phyloP scores from a whole-genome alignment of 2,888 invertebrate species.

The Dolichopus griseipennis region DNA sequence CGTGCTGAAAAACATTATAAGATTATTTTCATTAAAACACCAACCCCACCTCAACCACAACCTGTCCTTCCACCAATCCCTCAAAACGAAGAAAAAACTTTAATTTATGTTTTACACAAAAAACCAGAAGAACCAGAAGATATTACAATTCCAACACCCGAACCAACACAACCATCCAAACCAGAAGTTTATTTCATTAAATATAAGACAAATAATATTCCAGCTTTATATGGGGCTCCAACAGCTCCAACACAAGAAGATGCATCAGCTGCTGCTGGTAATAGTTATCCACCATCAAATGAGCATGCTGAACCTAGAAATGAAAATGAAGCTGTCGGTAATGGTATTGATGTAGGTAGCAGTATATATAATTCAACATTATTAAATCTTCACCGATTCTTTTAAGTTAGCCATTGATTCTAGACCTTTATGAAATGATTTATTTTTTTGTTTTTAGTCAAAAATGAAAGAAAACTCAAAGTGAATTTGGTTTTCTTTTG shows the following conservation, averaged over 20 bases:
- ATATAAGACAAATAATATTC: constrained; percentile 37
- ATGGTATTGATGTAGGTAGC: background rate
- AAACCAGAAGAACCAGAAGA: constrained; percentile 74
- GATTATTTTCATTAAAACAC: constrained; percentile 86
- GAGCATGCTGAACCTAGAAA: background rate
- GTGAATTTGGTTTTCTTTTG: no score
- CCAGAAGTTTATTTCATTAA: constrained; percentile 78
- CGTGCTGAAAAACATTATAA: constrained; percentile 81
- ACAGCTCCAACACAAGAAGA: background rate
- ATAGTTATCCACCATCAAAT: background rate
- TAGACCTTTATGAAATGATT: no score
- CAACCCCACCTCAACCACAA: constrained; percentile 67
- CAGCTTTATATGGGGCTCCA: constrained; percentile 7
- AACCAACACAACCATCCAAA: constrained; percentile 74
- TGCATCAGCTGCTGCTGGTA: constrained; percentile 1
- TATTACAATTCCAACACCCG: constrained; percentile 63
- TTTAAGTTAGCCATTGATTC: background rate
- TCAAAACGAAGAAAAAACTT: constrained; percentile 77
- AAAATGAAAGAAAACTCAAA: no score
- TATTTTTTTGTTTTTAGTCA: no score
- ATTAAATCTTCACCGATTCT: background rate
- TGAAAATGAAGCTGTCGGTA: background rate
- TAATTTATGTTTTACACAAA: constrained; percentile 81
- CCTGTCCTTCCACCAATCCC: constrained; percentile 69
- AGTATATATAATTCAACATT: background rate